Evolutionary conservation across 2,113 vertebrate species (phyloP).

Genomic region (Camarhynchus parvulus): DNA sequence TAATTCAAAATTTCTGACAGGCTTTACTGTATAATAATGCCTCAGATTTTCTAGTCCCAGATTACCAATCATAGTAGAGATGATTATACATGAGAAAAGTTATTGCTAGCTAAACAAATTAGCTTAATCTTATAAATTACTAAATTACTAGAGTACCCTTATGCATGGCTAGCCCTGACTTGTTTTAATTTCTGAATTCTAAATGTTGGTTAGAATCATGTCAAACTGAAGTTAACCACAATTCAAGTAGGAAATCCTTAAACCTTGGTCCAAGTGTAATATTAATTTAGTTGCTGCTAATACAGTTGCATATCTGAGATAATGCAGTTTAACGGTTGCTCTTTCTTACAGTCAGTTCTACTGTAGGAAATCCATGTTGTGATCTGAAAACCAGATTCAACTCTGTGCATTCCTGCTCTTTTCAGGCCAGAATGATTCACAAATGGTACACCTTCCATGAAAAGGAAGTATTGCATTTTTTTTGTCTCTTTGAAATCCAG

Average conservation of each 20-base stretch:
- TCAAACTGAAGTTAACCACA: neutral
- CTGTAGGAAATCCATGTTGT: neutral
- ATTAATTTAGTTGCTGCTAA: neutral
- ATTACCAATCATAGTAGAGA: neutral
- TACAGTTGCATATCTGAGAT: neutral
- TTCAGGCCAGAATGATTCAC: neutral
- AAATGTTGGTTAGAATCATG: neutral
- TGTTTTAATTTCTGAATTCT: neutral
- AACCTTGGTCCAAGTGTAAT: neutral
- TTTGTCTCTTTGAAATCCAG: neutral
- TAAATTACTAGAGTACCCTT: neutral
- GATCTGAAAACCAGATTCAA: neutral
- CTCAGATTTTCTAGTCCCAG: neutral
- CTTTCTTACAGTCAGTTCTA: neutral
- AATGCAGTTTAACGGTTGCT: neutral
- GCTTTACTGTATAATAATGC: neutral
- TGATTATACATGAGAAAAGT: neutral
- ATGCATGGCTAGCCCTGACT: neutral
- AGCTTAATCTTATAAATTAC: neutral
- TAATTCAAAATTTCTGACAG: neutral
- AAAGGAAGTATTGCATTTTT: neutral
- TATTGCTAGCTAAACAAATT: neutral
- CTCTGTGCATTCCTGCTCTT: neutral
- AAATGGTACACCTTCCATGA: accelerated
- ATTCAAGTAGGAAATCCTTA: neutral